Conservation (phyloP, 2,888 invertebrate species). For the Scotopteryx bipunctaria region DNA sequence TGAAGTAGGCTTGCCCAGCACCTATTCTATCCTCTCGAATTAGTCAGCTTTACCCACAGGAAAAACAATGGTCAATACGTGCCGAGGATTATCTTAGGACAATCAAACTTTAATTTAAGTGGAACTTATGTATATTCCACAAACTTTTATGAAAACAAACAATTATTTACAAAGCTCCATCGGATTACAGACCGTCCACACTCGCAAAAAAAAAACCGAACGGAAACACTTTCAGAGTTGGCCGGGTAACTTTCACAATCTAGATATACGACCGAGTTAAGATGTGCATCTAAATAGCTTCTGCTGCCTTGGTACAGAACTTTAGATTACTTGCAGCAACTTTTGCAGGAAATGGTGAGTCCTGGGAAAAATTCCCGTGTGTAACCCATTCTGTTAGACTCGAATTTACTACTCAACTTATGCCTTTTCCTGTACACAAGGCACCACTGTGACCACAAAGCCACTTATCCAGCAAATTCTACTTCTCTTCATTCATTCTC, state of each 20-base stretch:
- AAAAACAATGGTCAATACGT: too few relatives aligned
- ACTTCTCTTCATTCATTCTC: too few relatives aligned
- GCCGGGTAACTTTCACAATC: constrained; percentile 69
- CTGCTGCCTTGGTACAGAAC: constrained; percentile 78
- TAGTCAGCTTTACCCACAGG: too few relatives aligned
- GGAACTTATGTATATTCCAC: not conserved
- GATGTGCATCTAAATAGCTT: constrained; percentile 83
- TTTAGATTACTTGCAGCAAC: constrained; percentile 83
- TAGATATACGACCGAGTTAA: constrained; percentile 82
- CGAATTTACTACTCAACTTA: constrained; percentile 75
- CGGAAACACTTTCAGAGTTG: constrained; percentile 60
- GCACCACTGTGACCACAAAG: not conserved
- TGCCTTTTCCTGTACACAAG: not conserved
- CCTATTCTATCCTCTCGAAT: too few relatives aligned
- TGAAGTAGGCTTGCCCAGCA: too few relatives aligned
- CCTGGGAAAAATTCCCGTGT: constrained; percentile 60
- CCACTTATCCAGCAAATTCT: too few relatives aligned
- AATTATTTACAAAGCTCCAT: constrained; percentile 57
- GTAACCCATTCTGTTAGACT: constrained; percentile 71
- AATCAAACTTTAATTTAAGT: too few relatives aligned
- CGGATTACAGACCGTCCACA: constrained; percentile 57
- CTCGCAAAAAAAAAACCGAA: constrained; percentile 50
- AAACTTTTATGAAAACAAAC: constrained; percentile 40
- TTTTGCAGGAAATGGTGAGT: constrained; percentile 50
- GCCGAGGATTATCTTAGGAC: too few relatives aligned